These are phyloP conservation scores for Pseudocheirus occidentalis DNA, from an alignment of 2,797 vertebrate species.

Conservation along the genomic window DNA sequence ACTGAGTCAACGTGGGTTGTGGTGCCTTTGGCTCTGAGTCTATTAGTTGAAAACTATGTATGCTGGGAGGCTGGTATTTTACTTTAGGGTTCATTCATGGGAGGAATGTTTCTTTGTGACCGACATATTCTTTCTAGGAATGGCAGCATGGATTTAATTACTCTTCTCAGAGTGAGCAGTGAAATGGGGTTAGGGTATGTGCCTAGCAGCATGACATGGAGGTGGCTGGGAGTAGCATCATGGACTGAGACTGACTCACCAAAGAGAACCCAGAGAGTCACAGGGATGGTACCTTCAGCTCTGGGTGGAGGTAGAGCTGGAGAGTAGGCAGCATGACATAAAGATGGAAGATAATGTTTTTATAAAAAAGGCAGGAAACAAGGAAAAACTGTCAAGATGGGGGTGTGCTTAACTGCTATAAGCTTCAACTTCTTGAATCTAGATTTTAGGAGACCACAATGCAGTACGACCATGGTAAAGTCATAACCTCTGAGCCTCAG, in stretches of 20 bases:
- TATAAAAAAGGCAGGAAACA: constrained; percentile 15
- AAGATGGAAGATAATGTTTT: constrained; percentile 39
- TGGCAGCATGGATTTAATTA: neutral
- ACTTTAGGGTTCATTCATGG: too few relatives aligned
- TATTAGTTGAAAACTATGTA: too few relatives aligned
- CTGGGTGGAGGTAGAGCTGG: neutral
- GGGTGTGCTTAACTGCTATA: neutral
- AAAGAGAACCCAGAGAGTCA: neutral
- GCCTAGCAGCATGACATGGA: neutral
- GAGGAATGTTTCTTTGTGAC: neutral
- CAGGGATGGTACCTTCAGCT: neutral
- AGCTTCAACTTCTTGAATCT: neutral
- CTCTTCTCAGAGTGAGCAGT: neutral
- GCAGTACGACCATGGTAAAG: neutral
- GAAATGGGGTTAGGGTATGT: neutral
- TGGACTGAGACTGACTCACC: neutral
- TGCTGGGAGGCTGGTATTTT: too few relatives aligned
- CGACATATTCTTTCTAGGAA: neutral
- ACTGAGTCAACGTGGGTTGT: too few relatives aligned
- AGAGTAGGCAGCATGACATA: neutral
- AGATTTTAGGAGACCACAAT: constrained; percentile 5
- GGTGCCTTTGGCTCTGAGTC: too few relatives aligned
- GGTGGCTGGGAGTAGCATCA: neutral
- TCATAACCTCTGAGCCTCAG: neutral
- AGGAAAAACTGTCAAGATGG: neutral